A percentile compares a stretch with the other conserved stretches of the same genome.
Conservation (phyloP, 64 coral and sea anemone genomes). For the Dendronephthya gigantea region DNA sequence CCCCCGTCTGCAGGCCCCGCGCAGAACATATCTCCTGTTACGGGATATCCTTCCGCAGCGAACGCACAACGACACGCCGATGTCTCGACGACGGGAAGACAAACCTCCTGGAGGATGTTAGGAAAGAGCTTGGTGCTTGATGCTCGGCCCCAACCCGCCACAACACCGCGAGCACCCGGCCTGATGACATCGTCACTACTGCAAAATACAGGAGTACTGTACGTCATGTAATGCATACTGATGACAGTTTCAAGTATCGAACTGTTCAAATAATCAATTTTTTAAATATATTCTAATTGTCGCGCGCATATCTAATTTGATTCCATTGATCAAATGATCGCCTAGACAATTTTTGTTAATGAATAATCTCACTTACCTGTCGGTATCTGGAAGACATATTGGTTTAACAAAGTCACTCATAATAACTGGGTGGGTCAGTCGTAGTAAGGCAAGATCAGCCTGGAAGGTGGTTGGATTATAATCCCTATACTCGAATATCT, state of each 20-base stretch:
- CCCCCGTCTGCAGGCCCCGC: slow-evolving; percentile 46
- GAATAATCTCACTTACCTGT: slow-evolving; percentile 31
- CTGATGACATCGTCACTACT: slow-evolving; percentile 12
- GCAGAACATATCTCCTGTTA: slow-evolving; percentile 52
- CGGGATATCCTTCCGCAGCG: slow-evolving; percentile 31
- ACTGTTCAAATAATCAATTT: too few species aligned
- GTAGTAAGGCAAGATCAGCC: slow-evolving; percentile 69
- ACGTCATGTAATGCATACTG: background rate
- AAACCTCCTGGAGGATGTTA: slow-evolving; percentile 50
- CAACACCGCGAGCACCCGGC: background rate
- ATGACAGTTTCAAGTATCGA: too few species aligned
- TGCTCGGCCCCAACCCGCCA: background rate
- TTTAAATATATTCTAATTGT: too few species aligned
- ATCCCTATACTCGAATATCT: slow-evolving; percentile 57
- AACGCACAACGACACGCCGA: slow-evolving; percentile 22
- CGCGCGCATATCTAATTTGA: too few species aligned
- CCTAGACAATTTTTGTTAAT: too few species aligned
- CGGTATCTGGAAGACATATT: slow-evolving; percentile 61
- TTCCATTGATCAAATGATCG: too few species aligned
- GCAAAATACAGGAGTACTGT: background rate
- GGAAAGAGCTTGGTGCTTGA: slow-evolving; percentile 21
- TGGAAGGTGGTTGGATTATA: slow-evolving; percentile 43
- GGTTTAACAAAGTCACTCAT: slow-evolving; percentile 65
- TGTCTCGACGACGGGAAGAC: slow-evolving; percentile 34
- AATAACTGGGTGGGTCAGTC: slow-evolving; percentile 40